Conservation (phyloP, 2,888 invertebrate genomes). For the Cylindroiulus punctatus region DNA sequence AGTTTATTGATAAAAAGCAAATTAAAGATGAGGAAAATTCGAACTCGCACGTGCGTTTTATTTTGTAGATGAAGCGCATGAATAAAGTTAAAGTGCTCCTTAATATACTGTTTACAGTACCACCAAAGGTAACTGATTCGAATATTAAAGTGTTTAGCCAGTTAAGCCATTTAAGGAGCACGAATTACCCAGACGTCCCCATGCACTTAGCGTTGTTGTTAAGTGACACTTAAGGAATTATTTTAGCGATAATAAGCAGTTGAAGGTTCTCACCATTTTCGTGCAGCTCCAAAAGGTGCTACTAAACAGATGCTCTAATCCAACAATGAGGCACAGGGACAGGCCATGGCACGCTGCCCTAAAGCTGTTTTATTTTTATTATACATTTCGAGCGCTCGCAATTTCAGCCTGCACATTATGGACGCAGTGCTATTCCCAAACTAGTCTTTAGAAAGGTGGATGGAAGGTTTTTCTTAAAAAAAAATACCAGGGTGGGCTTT, state of each 20-base stretch:
- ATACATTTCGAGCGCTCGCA: background rate
- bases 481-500: background rate
- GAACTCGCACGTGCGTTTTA: too few species aligned
- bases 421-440: constrained; percentile 7
- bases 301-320: background rate
- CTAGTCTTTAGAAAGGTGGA: constrained; percentile 25
- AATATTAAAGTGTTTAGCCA: background rate
- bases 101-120: too few species aligned
- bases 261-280: background rate
- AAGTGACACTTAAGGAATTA: background rate
- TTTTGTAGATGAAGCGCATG: too few species aligned
- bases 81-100: too few species aligned
- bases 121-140: too few species aligned
- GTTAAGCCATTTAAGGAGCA: background rate
- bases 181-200: background rate
- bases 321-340: constrained; percentile 7
- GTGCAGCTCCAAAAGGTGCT: background rate
- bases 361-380: constrained; percentile 32
- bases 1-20: too few species aligned
- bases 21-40: too few species aligned
- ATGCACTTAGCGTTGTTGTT: background rate
- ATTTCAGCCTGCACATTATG: background rate
- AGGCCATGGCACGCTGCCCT: background rate
- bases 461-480: constrained; percentile 22
- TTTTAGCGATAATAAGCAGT: background rate